These are phyloP conservation scores for Craniophora ligustri DNA, from an alignment of 2,888 invertebrate species.

Conservation along the genomic window DNA sequence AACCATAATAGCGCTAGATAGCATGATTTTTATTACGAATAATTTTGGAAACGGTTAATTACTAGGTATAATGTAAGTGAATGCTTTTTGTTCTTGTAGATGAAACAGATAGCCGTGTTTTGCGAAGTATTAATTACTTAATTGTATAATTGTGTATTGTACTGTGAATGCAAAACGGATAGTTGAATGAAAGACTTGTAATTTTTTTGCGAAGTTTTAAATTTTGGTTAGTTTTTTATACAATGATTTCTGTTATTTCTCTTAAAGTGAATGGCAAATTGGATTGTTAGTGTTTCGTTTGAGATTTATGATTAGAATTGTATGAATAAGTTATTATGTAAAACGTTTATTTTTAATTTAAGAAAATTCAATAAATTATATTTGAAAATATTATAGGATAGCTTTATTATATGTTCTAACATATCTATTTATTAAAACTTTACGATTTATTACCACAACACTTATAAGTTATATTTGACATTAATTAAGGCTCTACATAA, in stretches of 20 bases:
- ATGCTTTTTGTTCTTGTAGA: constrained; percentile 17
- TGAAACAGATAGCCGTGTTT: constrained; percentile 28
- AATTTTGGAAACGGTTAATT: constrained; percentile 2
- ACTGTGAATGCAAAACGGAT: constrained; percentile 21
- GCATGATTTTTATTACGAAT: constrained; percentile 1
- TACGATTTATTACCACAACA: no score
- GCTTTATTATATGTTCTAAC: no score
- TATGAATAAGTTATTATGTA: background rate
- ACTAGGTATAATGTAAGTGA: background rate
- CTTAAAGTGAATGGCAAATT: background rate
- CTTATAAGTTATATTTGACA: no score
- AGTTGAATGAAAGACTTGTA: constrained; percentile 23
- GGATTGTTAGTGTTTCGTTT: background rate
- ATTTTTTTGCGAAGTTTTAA: constrained; percentile 8
- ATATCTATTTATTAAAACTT: background rate
- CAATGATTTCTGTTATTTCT: background rate
- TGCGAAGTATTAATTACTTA: constrained; percentile 24
- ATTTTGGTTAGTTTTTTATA: no score
- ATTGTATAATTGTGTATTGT: constrained; percentile 32
- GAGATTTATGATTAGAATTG: background rate
- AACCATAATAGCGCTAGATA: background rate
- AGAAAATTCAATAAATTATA: background rate
- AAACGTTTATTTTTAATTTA: background rate
- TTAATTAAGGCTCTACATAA: no score
- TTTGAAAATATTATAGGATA: constrained; percentile 1